Evolutionary conservation across 2,113 vertebrate genomes (phyloP), one percentile per base, ranked within the genome.

Genomic region (Merops nubicus): DNA sequence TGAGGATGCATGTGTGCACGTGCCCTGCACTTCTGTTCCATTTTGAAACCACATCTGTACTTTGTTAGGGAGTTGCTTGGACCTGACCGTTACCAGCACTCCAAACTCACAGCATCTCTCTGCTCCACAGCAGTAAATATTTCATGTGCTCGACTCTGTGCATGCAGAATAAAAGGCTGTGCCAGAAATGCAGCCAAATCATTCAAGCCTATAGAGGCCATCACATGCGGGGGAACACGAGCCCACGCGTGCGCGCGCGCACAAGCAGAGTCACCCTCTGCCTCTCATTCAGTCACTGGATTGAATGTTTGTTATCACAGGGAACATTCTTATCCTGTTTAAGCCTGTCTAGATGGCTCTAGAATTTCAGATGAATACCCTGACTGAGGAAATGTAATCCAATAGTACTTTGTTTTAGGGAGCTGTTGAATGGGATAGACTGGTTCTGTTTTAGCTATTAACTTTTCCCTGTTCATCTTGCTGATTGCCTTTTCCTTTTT

Each of bases 281-380:
- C 79, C 75, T 92, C 88, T 84, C 80, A 72, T 70, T 96, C 91
- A 84, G 68, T 63, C 73, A n/a, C 22, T 53, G 92, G 91, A 73
- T 91, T 96, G 91, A 85, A 91, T n/a, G 62, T 92, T 97, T 92
- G 76, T 94, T 94, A 62, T 94, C 19, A 21, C 6, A 33, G 81
- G 43, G 25, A 95, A 76, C 15, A 16, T 18, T 74, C 33, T 91
- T 91, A 95, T 92, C 95, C 90, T 94, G 50, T 92, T 96, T 96
- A 96, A 96, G 93, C 96, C 95, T 65, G 36, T 91, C 80, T 94
- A 94, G 92, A 65, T 91, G 80, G 76, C 60, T 95, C 88, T 93
- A 94, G 88, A 96, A 94, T 96, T 95, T 96, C 91, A 91, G 57
- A 57, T 1, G 4, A 79, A 89, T 80, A 84, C 68, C 15, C 72